These are phyloP conservation scores for Eupithecia vulgata DNA, from an alignment of 2,888 invertebrate genomes.

Conservation along the genomic window DNA sequence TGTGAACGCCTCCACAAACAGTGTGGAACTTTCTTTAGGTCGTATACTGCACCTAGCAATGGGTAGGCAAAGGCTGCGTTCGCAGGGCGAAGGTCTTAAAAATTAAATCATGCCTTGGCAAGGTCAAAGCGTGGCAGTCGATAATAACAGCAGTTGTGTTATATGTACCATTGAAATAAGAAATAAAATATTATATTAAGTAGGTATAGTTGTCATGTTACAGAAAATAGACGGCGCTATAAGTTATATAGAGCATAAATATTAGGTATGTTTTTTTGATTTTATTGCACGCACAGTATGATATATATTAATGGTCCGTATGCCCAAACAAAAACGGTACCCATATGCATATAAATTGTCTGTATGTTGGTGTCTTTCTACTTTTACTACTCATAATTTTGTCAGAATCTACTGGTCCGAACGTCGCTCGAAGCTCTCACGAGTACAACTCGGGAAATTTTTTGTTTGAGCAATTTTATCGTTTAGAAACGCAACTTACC, in stretches of 20 bases:
- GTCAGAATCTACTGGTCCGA: background rate
- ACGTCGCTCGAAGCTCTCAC: background rate
- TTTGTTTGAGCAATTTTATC: too few species aligned
- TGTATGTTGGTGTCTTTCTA: background rate
- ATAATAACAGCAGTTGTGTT: constrained; percentile 28
- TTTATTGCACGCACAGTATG: background rate
- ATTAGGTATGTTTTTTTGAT: background rate
- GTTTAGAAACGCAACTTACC: too few species aligned
- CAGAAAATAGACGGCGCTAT: constrained; percentile 45
- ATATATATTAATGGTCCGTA: background rate
- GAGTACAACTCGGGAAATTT: too few species aligned
- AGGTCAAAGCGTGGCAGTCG: constrained; percentile 20
- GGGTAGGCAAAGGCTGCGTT: background rate
- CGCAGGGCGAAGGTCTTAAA: background rate
- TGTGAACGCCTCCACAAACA: background rate
- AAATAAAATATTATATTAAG: background rate
- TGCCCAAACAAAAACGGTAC: background rate
- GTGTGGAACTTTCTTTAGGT: background rate
- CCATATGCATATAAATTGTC: background rate
- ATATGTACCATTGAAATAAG: background rate
- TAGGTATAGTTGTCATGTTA: constrained; percentile 33
- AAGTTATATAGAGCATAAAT: constrained; percentile 49
- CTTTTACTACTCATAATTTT: too few species aligned
- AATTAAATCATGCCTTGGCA: constrained; percentile 9
- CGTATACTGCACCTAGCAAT: background rate